phyloP scores from a whole-genome alignment of 2,888 invertebrate genomes.

The Calameuta pallipes region DNA sequence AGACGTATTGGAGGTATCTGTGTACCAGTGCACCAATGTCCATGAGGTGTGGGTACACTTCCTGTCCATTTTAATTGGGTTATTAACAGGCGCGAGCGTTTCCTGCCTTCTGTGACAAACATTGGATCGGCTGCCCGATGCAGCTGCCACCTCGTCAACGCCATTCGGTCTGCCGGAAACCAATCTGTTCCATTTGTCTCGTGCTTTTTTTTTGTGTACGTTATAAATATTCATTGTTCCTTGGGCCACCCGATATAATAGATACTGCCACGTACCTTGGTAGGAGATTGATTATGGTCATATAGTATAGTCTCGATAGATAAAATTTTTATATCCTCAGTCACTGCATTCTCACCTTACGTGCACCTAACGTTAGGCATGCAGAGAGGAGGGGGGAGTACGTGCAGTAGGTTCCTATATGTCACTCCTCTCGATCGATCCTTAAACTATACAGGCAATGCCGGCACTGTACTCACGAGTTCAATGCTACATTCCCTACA shows the following conservation, averaged over 20 bases:
- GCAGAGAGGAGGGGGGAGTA: not conserved
- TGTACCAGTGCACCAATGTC: not conserved
- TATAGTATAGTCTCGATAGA: not conserved
- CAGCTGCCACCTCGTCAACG: slow-evolving; percentile 47
- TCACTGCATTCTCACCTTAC: not conserved
- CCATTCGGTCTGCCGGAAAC: slow-evolving; percentile 44
- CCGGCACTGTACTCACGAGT: not conserved
- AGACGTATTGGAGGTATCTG: not conserved
- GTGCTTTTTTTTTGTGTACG: slow-evolving; percentile 15
- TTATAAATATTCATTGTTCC: slow-evolving; percentile 32
- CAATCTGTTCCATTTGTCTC: slow-evolving; percentile 57
- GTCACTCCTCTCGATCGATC: not conserved
- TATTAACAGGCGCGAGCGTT: slow-evolving; percentile 54
- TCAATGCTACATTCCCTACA: not conserved
- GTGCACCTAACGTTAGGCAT: too few species aligned
- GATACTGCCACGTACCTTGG: not conserved
- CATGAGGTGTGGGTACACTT: slow-evolving; percentile 28
- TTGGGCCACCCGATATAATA: not conserved
- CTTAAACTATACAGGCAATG: not conserved
- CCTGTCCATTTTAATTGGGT: slow-evolving; percentile 55
- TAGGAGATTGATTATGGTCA: not conserved
- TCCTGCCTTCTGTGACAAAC: slow-evolving; percentile 54
- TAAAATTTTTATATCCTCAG: not conserved
- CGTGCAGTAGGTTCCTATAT: not conserved
- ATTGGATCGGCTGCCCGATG: slow-evolving; percentile 31